Conservation (phyloP, 2,113 vertebrate genomes). For the Kobus ellipsiprymnus region DNA sequence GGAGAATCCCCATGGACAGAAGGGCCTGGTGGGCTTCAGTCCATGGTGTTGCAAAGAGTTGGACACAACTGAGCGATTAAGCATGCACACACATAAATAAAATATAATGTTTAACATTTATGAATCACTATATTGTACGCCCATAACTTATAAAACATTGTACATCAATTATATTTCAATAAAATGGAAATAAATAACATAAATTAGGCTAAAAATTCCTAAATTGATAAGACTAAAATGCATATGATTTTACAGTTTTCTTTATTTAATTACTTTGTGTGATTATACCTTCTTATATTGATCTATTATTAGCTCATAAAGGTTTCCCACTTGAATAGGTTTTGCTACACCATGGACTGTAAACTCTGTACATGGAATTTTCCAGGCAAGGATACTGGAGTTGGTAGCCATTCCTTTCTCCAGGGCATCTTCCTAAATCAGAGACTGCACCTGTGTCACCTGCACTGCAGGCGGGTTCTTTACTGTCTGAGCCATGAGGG, state of each 20-base stretch:
- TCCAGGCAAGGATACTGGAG: background rate
- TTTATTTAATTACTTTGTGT: background rate
- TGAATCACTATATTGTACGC: background rate
- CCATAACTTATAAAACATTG: background rate
- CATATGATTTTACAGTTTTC: background rate
- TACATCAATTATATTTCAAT: background rate
- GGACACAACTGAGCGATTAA: fast-evolving
- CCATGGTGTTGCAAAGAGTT: background rate
- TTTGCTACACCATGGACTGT: background rate
- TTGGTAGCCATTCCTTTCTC: background rate
- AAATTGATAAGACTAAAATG: background rate
- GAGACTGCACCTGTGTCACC: background rate
- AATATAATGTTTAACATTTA: background rate
- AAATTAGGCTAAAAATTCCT: background rate
- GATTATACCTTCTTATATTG: background rate
- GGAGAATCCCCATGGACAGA: background rate
- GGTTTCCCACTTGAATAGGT: background rate
- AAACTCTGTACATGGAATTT: background rate
- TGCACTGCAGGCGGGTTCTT: background rate
- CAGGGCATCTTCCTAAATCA: background rate
- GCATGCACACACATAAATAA: background rate
- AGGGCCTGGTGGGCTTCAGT: background rate
- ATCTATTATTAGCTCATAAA: background rate
- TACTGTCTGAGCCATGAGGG: background rate
- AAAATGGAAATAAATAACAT: background rate